These are phyloP conservation scores for Choloepus didactylus DNA, from an alignment of 2,797 vertebrate species.

Conservation along the genomic window DNA sequence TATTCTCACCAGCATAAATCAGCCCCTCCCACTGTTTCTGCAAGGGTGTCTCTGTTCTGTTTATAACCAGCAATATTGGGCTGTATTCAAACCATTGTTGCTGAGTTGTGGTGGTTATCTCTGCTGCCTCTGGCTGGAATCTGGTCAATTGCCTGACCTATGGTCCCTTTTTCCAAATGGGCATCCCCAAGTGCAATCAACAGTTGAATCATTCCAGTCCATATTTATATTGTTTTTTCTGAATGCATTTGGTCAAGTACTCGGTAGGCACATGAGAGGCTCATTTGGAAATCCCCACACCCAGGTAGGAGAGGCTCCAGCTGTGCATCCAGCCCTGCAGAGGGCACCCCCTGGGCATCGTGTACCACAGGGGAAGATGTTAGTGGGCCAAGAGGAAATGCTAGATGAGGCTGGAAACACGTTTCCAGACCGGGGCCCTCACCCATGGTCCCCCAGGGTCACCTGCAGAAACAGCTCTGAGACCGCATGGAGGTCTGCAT, in stretches of 20 bases:
- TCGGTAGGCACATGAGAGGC: not conserved
- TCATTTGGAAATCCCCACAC: not conserved
- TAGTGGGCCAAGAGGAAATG: not conserved
- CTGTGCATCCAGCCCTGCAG: rapidly evolving
- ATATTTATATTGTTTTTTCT: not conserved
- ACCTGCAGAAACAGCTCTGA: not conserved
- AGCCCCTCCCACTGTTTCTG: not conserved
- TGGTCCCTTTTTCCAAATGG: not conserved
- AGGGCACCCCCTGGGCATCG: rapidly evolving
- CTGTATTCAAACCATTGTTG: not conserved
- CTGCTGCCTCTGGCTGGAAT: not conserved
- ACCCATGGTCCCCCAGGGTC: no score
- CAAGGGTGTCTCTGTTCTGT: rapidly evolving
- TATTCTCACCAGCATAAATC: no score
- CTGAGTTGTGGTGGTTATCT: not conserved
- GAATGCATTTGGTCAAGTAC: not conserved
- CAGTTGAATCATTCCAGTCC: not conserved
- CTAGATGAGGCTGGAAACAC: rapidly evolving
- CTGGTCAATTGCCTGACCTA: not conserved
- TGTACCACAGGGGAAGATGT: rapidly evolving
- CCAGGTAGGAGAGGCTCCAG: not conserved
- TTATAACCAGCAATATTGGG: not conserved
- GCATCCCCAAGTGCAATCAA: not conserved
- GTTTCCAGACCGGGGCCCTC: not conserved
- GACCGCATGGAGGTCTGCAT: not conserved